Conservation (phyloP, 2,888 invertebrate genomes). For the Leptarthrus brevirostris region DNA sequence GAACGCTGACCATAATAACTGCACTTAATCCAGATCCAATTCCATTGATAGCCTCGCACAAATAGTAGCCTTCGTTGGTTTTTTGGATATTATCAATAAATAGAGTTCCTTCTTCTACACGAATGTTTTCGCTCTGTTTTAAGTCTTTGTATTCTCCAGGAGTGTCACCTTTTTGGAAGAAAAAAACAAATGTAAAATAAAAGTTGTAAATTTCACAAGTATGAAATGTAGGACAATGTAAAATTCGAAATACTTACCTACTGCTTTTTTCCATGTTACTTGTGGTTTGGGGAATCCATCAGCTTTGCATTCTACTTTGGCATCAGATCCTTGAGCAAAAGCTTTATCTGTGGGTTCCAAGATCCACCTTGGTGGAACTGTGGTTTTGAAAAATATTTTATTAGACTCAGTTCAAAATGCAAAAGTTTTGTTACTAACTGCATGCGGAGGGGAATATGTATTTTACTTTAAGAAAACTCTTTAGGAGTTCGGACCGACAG, state of each 20-base stretch:
- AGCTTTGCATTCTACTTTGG: conserved; percentile 94
- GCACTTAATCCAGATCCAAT: conserved; percentile 95
- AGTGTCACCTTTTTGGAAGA: conserved; percentile 76
- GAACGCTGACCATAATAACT: conserved; percentile 92
- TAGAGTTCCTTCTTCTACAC: conserved; percentile 93
- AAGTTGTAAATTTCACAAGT: too few relatives aligned
- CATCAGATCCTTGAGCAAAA: conserved; percentile 93
- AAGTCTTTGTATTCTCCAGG: conserved; percentile 94
- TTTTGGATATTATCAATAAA: conserved; percentile 91
- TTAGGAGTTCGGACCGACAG: conserved; percentile 21
- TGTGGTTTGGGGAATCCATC: conserved; percentile 95
- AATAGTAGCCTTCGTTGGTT: conserved; percentile 92
- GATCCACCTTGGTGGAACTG: conserved; percentile 96
- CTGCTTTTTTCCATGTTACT: conserved; percentile 95
- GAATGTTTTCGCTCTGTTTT: conserved; percentile 89
- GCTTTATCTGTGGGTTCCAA: conserved; percentile 94
- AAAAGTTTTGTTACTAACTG: neutral
- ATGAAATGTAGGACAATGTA: too few relatives aligned
- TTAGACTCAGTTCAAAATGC: neutral
- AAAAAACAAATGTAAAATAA: neutral
- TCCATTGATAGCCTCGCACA: conserved; percentile 96
- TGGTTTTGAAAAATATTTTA: conserved; percentile 46
- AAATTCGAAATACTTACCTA: conserved; percentile 75
- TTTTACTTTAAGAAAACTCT: conserved; percentile 13
- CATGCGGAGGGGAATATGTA: conserved; percentile 17